Base-by-base conservation (phyloP, 2,888 invertebrate species). In the Drosophila leonis region DNA sequence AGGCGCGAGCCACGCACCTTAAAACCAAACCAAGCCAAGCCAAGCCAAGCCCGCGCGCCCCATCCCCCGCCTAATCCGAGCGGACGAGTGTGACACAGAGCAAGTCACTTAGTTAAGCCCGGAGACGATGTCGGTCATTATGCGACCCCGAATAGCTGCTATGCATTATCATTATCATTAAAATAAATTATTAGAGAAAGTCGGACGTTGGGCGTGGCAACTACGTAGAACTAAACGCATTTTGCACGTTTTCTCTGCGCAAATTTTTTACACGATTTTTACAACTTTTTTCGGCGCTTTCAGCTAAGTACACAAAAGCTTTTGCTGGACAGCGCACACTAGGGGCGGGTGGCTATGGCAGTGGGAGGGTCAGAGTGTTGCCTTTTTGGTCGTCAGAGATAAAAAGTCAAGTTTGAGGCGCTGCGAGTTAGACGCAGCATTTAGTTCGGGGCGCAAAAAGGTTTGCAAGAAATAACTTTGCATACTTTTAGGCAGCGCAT, bases 221-320 rank as follows among this genome's bases (percentile, higher is more conserved):
- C 80, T 65, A 68, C 69, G 51, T 66, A 62, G 61, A 80, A 81
- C 82, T 74, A 78, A 89, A 89, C 90, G 85, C 82, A 89, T 87
- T 84, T 90, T 82, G 86, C 86, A 86, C 86, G 86, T 86, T 82
- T 88, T 73, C 62, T 80, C 71, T 82, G 78, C 76, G 67, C 67
- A 82, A 90, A 88, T 82, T 90, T 86, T 86, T 86, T 86, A 86
- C 90, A 90, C 80, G 82, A 82, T 86, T 90, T 86, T 86, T 88
- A 86, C 80, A 88, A 90, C 86, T 88, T 90, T 84, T 78, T 88
- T 76, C 69, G 64, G 65, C 80, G 68, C 69, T 51, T 63, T 66
- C 65, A 67, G 80, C 82, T 84, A 87, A 89, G 84, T 84, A 89
- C 76, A 83, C 78, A 78, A 87, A 83, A 72, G 81, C 83, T 83